Evolutionary conservation across 2,797 vertebrate species (phyloP), one percentile per base, ranked within the genome.

Genomic region (Alcedo quadribrachys): DNA sequence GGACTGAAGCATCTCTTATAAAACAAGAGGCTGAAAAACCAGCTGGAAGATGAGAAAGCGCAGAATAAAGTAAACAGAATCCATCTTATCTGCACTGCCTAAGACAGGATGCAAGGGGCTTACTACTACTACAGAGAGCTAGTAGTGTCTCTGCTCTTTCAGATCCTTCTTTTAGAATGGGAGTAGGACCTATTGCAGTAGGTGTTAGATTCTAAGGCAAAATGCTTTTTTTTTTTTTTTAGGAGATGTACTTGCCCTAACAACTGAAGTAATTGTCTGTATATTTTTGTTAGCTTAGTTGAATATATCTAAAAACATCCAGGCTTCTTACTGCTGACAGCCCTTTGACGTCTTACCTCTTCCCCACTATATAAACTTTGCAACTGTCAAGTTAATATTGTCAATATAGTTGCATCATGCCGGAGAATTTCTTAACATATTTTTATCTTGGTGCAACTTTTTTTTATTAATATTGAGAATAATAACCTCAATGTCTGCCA

Each of bases 261-360:
- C 0, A 50, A 1, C 4, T 75, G 30, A 67, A 82, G 27, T 57
- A 58, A 12, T 3, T 28, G 4, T 16, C 12, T 5, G 6, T 30
- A 4, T 21, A 12, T 21, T 76, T 81, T 57, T 76, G 6, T 69
- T 62, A 32, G 9, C 9, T 51, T 62, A 22, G 4, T 4, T 62
- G 19, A 87, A 40, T n/a, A 9, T 6, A 32, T 12, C 14, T 75
- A 37, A 73, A 86, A 86, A 3, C 4, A 55, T 57, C 21, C 2
- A 33, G 13, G 2, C 3, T 58, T 54, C 63, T 55, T 65, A 42
- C 5, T 54, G 35, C 11, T 35, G 22, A 33, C 12, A 61, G 16
- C 7, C 17, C 16, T 71, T 65, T 50, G 50, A 32, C 28, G 17
- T 11, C 9, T 68, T 53, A 53, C 33, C 8, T 61, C 22, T 71